Evolutionary conservation across 1,140 invertebrate species (phyloP), one percentile per base, ranked within the genome.

Genomic region (Papilio dardanus): DNA sequence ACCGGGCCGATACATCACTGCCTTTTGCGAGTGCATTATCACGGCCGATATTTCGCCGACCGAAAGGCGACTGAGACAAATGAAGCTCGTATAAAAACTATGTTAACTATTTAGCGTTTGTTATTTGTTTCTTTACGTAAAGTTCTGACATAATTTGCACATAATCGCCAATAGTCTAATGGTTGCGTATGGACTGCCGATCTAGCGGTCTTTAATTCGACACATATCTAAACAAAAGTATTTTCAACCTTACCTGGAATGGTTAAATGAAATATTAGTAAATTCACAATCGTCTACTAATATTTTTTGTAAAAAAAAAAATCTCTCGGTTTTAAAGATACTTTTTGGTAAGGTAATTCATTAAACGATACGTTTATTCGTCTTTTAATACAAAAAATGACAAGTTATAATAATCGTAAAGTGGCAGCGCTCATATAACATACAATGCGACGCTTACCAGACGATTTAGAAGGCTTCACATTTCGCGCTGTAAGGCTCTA

Each of bases 1-100:
- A 62, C 54, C 54, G 14, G 54, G 24, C 10, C 24, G 54, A 62
- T 62, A 62, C 24, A 28, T 62, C 54, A 62, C 54, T 62, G 54
- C 54, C 54, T 62, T 14, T 24, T 62, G 54, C 54, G 30, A 62
- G 24, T 62, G 54, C 54, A 62, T 62, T 62, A 62, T 62, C 54
- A 14, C 54, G 24, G 24, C 24, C 24, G 24, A 62, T 62, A 62
- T 62, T 62, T 62, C 24, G 24, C 54, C 24, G 54, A 62, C 54
- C 54, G 54, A 62, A 62, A 28, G 54, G 10, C 24, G 54, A 62
- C 54, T 62, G 24, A 30, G 12, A 62, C 24, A 28, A 30, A 62
- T 62, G 54, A 28, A 62, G 24, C 21, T 62, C 54, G 24, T 62
- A 62, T 62, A 62, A 5, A 62, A 62, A 62, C 54, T 62, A 62